These are phyloP conservation scores for Caenorhabditis latens DNA, from an alignment of 1,140 invertebrate genomes.

Conservation along the genomic window DNA sequence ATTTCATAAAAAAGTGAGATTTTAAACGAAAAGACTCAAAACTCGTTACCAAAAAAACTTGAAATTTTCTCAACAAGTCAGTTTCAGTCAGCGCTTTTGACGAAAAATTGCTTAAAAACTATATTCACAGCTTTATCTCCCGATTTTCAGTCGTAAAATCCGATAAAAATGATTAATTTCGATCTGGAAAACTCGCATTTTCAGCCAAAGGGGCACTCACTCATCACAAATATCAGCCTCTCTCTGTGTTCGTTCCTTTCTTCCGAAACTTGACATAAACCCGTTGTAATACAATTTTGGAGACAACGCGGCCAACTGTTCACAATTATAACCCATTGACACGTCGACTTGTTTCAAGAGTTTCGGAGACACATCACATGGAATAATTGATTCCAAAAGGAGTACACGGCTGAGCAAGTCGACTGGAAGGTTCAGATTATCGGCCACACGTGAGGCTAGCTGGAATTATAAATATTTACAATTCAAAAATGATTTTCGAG, in stretches of 20 bases:
- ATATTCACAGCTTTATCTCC: too few relatives aligned
- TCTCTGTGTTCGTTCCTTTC: not conserved
- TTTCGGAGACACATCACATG: conserved; percentile 1
- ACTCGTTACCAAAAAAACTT: too few relatives aligned
- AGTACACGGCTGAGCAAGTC: not conserved
- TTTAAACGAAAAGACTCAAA: too few relatives aligned
- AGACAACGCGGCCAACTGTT: not conserved
- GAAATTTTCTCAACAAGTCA: too few relatives aligned
- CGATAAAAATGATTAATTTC: too few relatives aligned
- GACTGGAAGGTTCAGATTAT: conserved; percentile 23
- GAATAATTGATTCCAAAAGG: conserved; percentile 10
- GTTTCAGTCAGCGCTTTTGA: too few relatives aligned
- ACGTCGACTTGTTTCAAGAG: conserved; percentile 24
- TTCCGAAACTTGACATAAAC: conserved; percentile 19
- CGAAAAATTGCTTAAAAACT: too few relatives aligned
- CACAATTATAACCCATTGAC: conserved; percentile 5
- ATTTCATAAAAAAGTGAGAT: too few relatives aligned
- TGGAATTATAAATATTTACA: not conserved
- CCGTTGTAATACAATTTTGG: not conserved
- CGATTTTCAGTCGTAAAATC: too few relatives aligned
- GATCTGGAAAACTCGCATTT: not conserved
- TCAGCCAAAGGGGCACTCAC: not conserved
- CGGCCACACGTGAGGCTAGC: not conserved
- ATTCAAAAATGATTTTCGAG: not conserved
- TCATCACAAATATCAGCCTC: not conserved